Percentiles rank a stretch among this genome's conserved stretches.
Evolutionary conservation across 2,113 vertebrate genomes (phyloP).

Genomic region (Tylochromis polylepis): DNA sequence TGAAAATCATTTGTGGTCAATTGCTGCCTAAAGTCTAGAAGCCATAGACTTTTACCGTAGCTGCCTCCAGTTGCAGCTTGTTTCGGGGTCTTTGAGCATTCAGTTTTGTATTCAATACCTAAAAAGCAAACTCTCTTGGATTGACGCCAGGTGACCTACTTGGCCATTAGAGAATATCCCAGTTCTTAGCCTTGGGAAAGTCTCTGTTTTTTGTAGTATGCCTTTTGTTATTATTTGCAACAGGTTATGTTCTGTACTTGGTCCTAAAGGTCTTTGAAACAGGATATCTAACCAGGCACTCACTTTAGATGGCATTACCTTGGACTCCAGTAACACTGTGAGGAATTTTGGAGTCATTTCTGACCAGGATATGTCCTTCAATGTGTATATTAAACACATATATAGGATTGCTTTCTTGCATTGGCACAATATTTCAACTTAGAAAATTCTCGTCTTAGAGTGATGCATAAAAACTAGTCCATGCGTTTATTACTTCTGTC

Average conservation of each 20-base stretch:
- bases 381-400: neutral
- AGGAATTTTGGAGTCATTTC: neutral
- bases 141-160: neutral
- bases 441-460: neutral
- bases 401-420: neutral
- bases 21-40: neutral
- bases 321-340: neutral
- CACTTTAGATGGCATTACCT: neutral
- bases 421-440: neutral
- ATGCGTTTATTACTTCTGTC: neutral
- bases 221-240: neutral
- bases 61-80: neutral
- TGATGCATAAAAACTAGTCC: neutral
- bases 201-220: neutral
- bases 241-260: neutral
- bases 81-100: neutral
- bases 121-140: neutral
- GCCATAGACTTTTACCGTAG: too few relatives aligned
- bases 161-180: neutral
- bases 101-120: neutral
- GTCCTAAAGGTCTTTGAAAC: neutral
- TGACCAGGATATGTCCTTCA: neutral
- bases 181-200: neutral
- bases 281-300: too few relatives aligned
- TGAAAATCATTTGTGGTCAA: neutral